phyloP scores from a whole-genome alignment of 2,113 vertebrate genomes.

The Aphyosemion australe region DNA sequence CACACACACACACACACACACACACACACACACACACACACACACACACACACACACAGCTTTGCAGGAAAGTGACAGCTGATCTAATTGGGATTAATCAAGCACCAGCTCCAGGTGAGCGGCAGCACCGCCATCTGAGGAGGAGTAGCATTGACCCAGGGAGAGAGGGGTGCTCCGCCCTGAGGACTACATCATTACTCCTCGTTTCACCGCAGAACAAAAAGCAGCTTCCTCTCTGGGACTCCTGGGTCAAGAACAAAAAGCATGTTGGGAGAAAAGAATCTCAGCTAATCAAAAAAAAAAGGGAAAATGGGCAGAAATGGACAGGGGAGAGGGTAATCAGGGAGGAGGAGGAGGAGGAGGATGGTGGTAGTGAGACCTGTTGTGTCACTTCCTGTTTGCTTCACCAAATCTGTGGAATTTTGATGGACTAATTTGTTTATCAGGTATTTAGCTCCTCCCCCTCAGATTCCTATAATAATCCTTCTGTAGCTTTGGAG shows the following conservation, averaged over 20 bases:
- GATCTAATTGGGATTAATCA: conserved; percentile 99
- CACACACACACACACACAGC: conserved; percentile 42
- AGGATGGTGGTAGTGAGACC: no score
- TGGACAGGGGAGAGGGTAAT: conserved; percentile 65
- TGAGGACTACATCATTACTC: conserved; percentile 76
- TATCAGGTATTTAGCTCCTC: no score
- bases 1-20: no score
- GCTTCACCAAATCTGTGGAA: no score
- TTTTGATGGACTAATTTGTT: no score
- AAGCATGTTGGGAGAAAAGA: conserved; percentile 54
- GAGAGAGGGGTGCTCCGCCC: conserved; percentile 86
- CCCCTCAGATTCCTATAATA: no score
- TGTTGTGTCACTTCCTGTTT: no score
- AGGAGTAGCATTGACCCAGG: conserved; percentile 89
- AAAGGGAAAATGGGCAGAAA: conserved; percentile 74
- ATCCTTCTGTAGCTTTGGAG: no score
- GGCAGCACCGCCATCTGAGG: conserved; percentile 84
- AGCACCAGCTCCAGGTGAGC: conserved; percentile 82
- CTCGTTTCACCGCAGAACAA: conserved; percentile 79
- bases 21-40: no score
- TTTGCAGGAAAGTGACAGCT: conserved; percentile 94
- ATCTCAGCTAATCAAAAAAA: conserved; percentile 61
- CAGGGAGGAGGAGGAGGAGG: no score
- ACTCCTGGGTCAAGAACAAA: conserved; percentile 90
- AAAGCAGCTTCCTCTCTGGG: conserved; percentile 78